Percentiles rank a stretch among this genome's conserved stretches.
Evolutionary conservation across 1,140 invertebrate genomes (phyloP).

Genomic region (Eulimnadia texana): DNA sequence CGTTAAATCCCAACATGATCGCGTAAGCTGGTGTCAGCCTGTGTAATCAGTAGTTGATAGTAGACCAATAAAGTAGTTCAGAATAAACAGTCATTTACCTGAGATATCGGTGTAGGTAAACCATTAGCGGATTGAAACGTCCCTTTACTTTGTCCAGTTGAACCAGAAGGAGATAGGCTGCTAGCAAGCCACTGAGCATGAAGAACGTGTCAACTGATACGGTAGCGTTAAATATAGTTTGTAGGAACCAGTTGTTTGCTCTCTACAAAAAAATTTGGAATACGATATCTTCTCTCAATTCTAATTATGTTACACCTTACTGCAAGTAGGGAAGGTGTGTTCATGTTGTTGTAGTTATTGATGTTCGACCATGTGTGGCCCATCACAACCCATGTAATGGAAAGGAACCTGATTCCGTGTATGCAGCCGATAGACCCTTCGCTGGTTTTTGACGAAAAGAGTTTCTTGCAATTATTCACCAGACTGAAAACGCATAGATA

Average conservation of each 20-base stretch:
- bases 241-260: not conserved
- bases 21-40: slow-evolving; percentile 69
- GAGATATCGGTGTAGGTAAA: slow-evolving; percentile 18
- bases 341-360: slow-evolving; percentile 24
- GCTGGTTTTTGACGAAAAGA: slow-evolving; percentile 29
- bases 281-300: too few relatives aligned
- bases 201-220: slow-evolving; percentile 11
- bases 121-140: slow-evolving; percentile 16
- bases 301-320: too few relatives aligned
- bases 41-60: slow-evolving; percentile 20
- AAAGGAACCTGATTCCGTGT: slow-evolving; percentile 69
- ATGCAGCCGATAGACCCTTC: slow-evolving; percentile 55
- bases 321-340: too few relatives aligned
- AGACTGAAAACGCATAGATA: slow-evolving; percentile 25
- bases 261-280: slow-evolving; percentile 10
- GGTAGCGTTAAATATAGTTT: slow-evolving; percentile 2
- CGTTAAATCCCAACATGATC: slow-evolving; percentile 60
- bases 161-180: slow-evolving; percentile 13
- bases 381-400: slow-evolving; percentile 80
- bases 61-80: too few relatives aligned
- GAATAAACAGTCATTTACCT: too few relatives aligned
- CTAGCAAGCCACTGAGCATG: slow-evolving; percentile 4
- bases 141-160: slow-evolving; percentile 15
- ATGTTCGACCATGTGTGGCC: slow-evolving; percentile 69
- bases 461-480: slow-evolving; percentile 28